These are phyloP conservation scores for Gallinago paraguaiae DNA, from an alignment of 2,113 vertebrate genomes.

Conservation along the genomic window DNA sequence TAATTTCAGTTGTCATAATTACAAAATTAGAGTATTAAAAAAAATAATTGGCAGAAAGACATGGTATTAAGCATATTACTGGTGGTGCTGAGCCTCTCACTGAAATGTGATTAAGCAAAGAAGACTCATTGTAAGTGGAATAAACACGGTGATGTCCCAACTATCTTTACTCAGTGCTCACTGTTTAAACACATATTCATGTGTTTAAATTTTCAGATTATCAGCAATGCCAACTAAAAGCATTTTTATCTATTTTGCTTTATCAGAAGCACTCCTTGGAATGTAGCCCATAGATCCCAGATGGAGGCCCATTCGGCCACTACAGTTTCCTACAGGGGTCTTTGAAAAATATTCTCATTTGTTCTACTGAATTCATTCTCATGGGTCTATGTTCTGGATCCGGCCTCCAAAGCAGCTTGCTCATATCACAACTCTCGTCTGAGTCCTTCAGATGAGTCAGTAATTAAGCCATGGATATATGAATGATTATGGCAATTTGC, in stretches of 20 bases:
- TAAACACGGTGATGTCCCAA: background rate
- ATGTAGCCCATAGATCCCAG: background rate
- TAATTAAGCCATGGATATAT: background rate
- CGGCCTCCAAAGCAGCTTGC: accelerated
- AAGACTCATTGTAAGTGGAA: background rate
- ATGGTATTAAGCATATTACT: background rate
- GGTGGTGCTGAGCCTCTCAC: background rate
- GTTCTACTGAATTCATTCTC: background rate
- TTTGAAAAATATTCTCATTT: background rate
- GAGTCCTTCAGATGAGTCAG: background rate
- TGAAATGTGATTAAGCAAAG: background rate
- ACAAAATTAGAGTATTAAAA: constrained; percentile 51
- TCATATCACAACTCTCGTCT: background rate
- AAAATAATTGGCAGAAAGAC: background rate
- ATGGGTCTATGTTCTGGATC: background rate
- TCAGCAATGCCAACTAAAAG: background rate
- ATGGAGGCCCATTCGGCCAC: background rate
- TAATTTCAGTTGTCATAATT: constrained; percentile 57
- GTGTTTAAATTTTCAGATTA: background rate
- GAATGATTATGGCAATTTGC: background rate
- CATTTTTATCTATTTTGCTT: background rate
- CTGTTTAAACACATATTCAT: background rate
- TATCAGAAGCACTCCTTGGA: background rate
- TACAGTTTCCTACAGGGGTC: background rate
- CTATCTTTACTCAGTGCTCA: background rate